phyloP scores from a whole-genome alignment of 2,113 vertebrate genomes.

The Gymnocephalus cernua region DNA sequence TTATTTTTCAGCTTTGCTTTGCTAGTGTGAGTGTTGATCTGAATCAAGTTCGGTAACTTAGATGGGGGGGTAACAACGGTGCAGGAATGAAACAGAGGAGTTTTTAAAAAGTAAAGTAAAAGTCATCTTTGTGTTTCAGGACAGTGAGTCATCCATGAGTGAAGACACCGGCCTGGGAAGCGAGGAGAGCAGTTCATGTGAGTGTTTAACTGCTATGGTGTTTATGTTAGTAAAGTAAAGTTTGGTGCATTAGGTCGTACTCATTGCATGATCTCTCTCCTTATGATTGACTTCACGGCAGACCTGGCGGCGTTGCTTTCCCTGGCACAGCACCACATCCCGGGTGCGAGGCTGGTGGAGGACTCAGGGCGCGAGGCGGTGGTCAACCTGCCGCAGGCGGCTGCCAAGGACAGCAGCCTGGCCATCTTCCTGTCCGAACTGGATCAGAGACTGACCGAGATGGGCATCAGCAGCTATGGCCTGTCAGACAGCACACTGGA shows the following conservation, averaged over 20 bases:
- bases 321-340: constrained; percentile 82
- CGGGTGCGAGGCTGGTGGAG: constrained; percentile 84
- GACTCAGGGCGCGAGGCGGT: constrained; percentile 86
- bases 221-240: background rate
- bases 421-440: constrained; percentile 85
- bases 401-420: constrained; percentile 86
- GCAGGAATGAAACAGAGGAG: background rate
- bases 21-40: background rate
- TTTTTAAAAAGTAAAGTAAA: background rate
- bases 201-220: constrained; percentile 49
- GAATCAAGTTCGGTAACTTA: background rate
- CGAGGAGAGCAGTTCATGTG: constrained; percentile 77
- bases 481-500: constrained; percentile 92
- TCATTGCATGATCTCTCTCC: background rate
- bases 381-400: constrained; percentile 85
- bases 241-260: background rate
- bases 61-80: background rate
- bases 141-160: constrained; percentile 77
- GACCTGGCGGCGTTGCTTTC: constrained; percentile 81
- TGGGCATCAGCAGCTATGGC: constrained; percentile 88
- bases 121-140: constrained; percentile 77
- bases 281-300: constrained; percentile 31
- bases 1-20: background rate
- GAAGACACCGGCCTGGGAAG: constrained; percentile 82
- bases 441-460: constrained; percentile 81